phyloP scores from a whole-genome alignment of 2,113 vertebrate species.

The Okapia johnstoni region DNA sequence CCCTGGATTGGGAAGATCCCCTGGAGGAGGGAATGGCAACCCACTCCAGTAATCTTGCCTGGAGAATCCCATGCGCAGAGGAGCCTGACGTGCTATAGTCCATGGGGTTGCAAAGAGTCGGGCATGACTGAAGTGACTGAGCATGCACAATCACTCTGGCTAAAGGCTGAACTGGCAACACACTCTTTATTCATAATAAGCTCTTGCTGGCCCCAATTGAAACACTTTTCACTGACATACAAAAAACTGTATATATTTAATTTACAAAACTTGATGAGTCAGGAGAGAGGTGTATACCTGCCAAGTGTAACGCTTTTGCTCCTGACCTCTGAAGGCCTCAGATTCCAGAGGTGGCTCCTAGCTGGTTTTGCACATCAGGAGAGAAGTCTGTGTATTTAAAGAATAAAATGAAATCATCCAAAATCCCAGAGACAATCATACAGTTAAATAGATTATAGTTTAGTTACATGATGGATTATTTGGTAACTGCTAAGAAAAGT shows the following conservation, averaged over 20 bases:
- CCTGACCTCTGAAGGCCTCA: background rate
- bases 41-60: background rate
- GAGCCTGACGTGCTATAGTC: accelerated
- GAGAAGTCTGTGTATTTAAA: background rate
- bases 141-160: background rate
- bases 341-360: background rate
- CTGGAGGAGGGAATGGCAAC: background rate
- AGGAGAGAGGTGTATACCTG: background rate
- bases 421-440: background rate
- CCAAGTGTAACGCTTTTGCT: background rate
- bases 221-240: background rate
- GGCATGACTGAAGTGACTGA: background rate
- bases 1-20: background rate
- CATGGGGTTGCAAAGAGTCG: background rate
- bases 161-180: background rate
- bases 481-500: background rate
- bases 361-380: background rate
- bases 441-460: background rate
- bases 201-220: background rate
- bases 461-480: background rate
- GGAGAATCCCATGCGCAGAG: background rate
- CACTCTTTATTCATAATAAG: background rate
- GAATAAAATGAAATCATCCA: background rate
- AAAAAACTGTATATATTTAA: background rate
- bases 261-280: background rate